These are phyloP conservation scores for Anguilla rostrata DNA, from an alignment of 2,113 vertebrate genomes.

Conservation along the genomic window DNA sequence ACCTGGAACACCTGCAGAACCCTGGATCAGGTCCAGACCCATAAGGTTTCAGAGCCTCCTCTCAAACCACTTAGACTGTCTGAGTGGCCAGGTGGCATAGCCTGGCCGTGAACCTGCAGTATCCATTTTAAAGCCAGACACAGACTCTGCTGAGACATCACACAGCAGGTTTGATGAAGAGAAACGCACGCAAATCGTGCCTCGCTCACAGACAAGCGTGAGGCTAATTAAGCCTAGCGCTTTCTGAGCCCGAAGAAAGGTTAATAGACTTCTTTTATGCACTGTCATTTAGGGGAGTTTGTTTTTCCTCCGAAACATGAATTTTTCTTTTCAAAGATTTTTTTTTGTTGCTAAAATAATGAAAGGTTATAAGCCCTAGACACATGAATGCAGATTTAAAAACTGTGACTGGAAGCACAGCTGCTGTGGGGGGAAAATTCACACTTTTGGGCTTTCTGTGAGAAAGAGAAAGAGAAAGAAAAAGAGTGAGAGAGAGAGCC, in stretches of 20 bases:
- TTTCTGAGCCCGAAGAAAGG: neutral
- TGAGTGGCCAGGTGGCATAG: neutral
- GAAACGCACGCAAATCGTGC: neutral
- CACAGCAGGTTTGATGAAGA: neutral
- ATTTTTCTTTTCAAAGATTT: neutral
- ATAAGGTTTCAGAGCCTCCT: neutral
- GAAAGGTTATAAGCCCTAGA: conserved; percentile 1
- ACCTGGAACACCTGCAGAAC: no score
- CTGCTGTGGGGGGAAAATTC: neutral
- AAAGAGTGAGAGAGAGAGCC: neutral
- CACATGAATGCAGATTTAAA: neutral
- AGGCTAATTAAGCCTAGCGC: neutral
- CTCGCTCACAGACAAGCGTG: neutral
- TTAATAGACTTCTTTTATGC: neutral
- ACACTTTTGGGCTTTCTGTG: neutral
- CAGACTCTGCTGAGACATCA: neutral
- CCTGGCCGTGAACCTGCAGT: neutral
- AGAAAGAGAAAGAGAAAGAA: neutral
- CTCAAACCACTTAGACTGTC: neutral
- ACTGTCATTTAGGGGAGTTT: neutral
- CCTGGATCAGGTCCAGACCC: no score
- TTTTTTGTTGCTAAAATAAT: neutral
- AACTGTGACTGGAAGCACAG: neutral
- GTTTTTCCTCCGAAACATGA: neutral
- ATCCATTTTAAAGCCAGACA: neutral